Evolutionary conservation across 2,888 invertebrate species (phyloP).

Genomic region (Cactoblastis cactorum): DNA sequence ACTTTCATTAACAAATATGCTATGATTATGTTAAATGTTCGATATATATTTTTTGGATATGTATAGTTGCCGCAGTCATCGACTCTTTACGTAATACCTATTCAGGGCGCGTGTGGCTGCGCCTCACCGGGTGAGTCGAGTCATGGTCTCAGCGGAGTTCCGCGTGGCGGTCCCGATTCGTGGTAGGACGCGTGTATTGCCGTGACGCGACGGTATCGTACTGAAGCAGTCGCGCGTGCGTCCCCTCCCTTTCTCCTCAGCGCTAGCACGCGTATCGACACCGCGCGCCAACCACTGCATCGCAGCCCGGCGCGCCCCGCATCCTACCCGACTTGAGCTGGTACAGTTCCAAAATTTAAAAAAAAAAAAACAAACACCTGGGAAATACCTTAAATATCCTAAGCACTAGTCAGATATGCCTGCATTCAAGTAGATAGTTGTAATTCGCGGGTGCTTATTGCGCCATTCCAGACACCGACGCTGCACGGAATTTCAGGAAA

Average conservation of each 20-base stretch:
- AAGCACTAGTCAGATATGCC: too few relatives aligned
- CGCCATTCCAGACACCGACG: too few relatives aligned
- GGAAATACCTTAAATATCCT: too few relatives aligned
- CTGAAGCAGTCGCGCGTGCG: conserved; percentile 60
- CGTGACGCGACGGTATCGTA: conserved; percentile 56
- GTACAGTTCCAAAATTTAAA: background rate
- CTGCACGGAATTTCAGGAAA: conserved; percentile 35
- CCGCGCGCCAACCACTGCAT: conserved; percentile 66
- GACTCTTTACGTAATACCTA: conserved; percentile 59
- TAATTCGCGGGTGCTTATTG: too few relatives aligned
- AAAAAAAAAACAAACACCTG: too few relatives aligned
- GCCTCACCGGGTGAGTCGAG: conserved; percentile 64
- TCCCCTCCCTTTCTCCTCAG: conserved; percentile 31
- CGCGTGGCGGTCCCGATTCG: conserved; percentile 55
- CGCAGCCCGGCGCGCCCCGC: conserved; percentile 38
- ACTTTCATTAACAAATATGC: conserved; percentile 29
- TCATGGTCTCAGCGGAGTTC: conserved; percentile 57
- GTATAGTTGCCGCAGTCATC: conserved; percentile 31
- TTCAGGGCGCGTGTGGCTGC: conserved; percentile 53
- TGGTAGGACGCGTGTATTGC: conserved; percentile 50
- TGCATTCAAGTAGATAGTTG: too few relatives aligned
- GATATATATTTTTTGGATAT: conserved; percentile 42
- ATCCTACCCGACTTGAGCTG: background rate
- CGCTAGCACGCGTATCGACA: conserved; percentile 64
- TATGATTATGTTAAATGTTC: conserved; percentile 34